Percentiles rank a stretch among this genome's conserved stretches.
These are phyloP conservation scores for Channa argus DNA, from an alignment of 2,113 vertebrate species.

Conservation along the genomic window DNA sequence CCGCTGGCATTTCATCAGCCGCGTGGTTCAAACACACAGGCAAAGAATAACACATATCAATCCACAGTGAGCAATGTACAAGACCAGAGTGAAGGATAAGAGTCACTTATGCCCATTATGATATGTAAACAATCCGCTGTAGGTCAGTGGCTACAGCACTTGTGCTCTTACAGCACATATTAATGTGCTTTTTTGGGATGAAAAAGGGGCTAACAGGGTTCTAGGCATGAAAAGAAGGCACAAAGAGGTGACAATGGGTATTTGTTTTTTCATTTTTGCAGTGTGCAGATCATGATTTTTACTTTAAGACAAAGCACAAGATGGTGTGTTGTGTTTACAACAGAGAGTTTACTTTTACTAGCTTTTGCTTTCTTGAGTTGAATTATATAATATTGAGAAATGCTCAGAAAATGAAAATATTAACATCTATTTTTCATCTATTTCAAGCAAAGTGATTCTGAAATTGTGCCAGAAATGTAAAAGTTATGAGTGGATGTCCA, in stretches of 20 bases:
- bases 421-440: too few relatives aligned
- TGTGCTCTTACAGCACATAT: constrained; percentile 59
- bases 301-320: background rate
- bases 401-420: too few relatives aligned
- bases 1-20: constrained; percentile 31
- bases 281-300: constrained; percentile 7
- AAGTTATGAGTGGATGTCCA: too few relatives aligned
- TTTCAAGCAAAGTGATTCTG: too few relatives aligned
- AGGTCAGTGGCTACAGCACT: constrained; percentile 65
- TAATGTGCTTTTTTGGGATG: constrained; percentile 73
- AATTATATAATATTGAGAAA: too few relatives aligned
- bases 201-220: constrained; percentile 74
- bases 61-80: constrained; percentile 41
- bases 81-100: constrained; percentile 45
- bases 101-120: constrained; percentile 61
- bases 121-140: constrained; percentile 70
- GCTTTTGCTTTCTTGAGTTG: too few relatives aligned
- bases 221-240: constrained; percentile 27
- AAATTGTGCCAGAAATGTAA: too few relatives aligned
- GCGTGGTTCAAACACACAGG: constrained; percentile 28
- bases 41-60: constrained; percentile 53
- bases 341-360: too few relatives aligned
- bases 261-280: constrained; percentile 20
- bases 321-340: too few relatives aligned
- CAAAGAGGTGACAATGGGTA: constrained; percentile 20